Evolutionary conservation across 2,113 vertebrate species (phyloP), one percentile per base, ranked within the genome.

Genomic region (Dipodomys spectabilis): DNA sequence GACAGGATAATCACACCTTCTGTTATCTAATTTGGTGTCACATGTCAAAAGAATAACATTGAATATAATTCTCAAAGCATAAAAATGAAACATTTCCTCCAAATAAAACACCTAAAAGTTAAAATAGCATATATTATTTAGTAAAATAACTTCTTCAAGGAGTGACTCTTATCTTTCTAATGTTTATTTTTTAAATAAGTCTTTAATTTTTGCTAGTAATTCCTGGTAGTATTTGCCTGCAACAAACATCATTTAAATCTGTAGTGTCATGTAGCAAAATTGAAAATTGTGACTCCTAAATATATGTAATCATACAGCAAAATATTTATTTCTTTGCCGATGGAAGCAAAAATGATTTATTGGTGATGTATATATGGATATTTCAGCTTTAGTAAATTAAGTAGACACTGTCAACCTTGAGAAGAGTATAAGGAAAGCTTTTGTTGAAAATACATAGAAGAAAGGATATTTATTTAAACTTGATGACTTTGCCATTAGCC

Each of bases 331-430:
- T 79, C 62, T 81, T 64, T 94, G 39, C 45, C 82, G 44, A 44
- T 69, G 91, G 73, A 97, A 92, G 35, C 1, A 85, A 64, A 86
- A 80, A 53, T 92, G 82, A 97, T 97, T 98, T 95, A 92, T 94
- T 96, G 69, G 64, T 83, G 88, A 93, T 83, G 90, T 92, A 95
- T 97, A 96, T 82, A 90, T 92, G 77, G 77, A 45, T 0, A 9
- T 75, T 93, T 75, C 44, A 91, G 22, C 82, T 44, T 71, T 78
- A 73, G 64, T 96, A 96, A 97, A 95, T 96, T 96, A 94, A 22
- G 82, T 96, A 78, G 94, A 96, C 94, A 68, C 44, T 95, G 93
- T 74, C 71, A 97, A 0, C 74, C 27, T 62, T 92, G 73, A 77
- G 7, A 83, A 86, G 19, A 44, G 68, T 49, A 96, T 92, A 95